Evolutionary conservation across 2,888 invertebrate genomes (phyloP), one percentile per base, ranked within the genome.

Genomic region (Salpingus planirostris): DNA sequence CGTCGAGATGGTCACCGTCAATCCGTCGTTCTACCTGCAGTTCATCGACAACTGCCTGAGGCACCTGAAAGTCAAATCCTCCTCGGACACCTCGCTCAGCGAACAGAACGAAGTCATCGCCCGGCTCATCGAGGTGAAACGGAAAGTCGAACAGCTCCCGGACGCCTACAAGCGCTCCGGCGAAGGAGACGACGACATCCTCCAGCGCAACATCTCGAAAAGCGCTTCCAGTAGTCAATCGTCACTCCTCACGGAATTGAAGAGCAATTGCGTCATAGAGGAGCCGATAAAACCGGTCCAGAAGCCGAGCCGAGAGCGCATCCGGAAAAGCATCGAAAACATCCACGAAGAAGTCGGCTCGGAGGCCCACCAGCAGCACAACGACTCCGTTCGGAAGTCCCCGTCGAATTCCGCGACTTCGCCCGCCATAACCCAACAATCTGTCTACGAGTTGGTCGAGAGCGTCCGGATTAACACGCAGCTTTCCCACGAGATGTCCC

Each of bases 401-500:
- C n/a, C n/a, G n/a, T n/a, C n/a, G n/a, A n/a, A n/a, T n/a, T 5
- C 5, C 8, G 5, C 8, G 10, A 53, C 50, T 15, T 51, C 57
- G 59, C 71, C 55, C 60, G 68, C 54, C 62, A 74, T 33, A 63
- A 73, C 65, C 62, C 71, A 39, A 63, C 66, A 66, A 44, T 65
- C 67, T 30, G 76, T 86, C 24, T 87, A 86, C 61, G 81, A 84
- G 51, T 73, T 86, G 42, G 78, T 86, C 4, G 86, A 86, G 59
- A 74, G 80, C 48, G 84, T 90, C 22, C 70, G 90, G 28, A 78
- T 79, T 49, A 84, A 85, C 54, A 89, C 90, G 0, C 84, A 87
- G 52, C 71, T 90, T 21, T 87, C 87, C 49, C 86, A 89, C 63
- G 85, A 88, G 49, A 76, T 86, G 72, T 87, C 88, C 0, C 81